Conservation (phyloP, 2,113 vertebrate genomes). For the Petrocephalus zakoni region DNA sequence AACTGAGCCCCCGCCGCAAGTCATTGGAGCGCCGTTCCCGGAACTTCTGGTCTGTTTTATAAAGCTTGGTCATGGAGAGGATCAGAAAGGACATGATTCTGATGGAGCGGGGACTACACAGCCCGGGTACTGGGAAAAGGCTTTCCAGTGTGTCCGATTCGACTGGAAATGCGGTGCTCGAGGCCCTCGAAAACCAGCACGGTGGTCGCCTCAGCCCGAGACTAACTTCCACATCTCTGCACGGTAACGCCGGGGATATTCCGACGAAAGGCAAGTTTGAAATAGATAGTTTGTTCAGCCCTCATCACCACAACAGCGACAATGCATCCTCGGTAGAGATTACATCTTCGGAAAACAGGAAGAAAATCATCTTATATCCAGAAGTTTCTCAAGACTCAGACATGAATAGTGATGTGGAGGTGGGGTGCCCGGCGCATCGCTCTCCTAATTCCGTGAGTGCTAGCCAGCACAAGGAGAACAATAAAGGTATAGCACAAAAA, state of each 20-base stretch:
- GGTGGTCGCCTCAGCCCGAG: conserved; percentile 91
- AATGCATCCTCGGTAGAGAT: conserved; percentile 80
- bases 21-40: conserved; percentile 78
- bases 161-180: conserved; percentile 87
- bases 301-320: conserved; percentile 76
- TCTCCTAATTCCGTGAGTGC: conserved; percentile 72
- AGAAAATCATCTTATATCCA: conserved; percentile 88
- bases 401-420: conserved; percentile 98
- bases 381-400: conserved; percentile 92
- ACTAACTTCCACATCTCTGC: conserved; percentile 87
- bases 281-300: conserved; percentile 93
- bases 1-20: conserved; percentile 83
- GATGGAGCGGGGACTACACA: conserved; percentile 98
- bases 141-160: conserved; percentile 82
- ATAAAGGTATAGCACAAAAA: conserved; percentile 76
- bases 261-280: conserved; percentile 95
- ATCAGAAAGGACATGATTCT: conserved; percentile 99
- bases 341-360: conserved; percentile 80
- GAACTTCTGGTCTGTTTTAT: conserved; percentile 73
- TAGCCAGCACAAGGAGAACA: conserved; percentile 93
- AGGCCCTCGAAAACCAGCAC: conserved; percentile 99
- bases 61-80: conserved; percentile 98
- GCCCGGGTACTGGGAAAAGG: conserved; percentile 89
- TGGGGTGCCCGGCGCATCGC: conserved; percentile 88
- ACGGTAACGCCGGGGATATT: conserved; percentile 83